These are phyloP conservation scores for Progne subis DNA, from an alignment of 2,113 vertebrate species.

Conservation along the genomic window DNA sequence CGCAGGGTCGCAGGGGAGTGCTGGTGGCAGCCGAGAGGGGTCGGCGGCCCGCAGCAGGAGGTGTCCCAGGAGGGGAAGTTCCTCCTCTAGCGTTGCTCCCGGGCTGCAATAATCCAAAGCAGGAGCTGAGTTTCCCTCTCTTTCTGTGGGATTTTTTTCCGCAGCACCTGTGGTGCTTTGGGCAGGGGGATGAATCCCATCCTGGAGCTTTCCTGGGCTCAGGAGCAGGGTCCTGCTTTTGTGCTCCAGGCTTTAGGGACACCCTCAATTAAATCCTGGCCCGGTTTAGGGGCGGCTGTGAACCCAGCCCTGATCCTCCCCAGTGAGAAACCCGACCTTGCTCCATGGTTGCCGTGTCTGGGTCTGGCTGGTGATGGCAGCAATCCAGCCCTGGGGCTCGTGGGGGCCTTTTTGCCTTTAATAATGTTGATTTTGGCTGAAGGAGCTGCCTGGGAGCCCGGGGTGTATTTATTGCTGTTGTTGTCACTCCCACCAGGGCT, in stretches of 20 bases:
- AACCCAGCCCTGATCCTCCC: not conserved
- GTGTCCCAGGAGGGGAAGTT: not conserved
- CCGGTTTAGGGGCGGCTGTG: not conserved
- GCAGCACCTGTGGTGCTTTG: fast-evolving
- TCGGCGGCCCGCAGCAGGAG: not conserved
- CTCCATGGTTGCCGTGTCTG: fast-evolving
- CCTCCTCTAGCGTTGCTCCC: not conserved
- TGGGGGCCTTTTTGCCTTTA: not conserved
- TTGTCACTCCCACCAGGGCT: not conserved
- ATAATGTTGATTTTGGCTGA: not conserved
- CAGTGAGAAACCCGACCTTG: fast-evolving
- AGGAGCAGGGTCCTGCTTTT: fast-evolving
- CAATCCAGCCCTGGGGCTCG: fast-evolving
- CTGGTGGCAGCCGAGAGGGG: not conserved
- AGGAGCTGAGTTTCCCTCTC: not conserved
- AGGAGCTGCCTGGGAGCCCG: not conserved
- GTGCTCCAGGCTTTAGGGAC: not conserved
- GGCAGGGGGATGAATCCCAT: not conserved
- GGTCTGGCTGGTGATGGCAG: fast-evolving
- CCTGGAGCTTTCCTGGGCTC: fast-evolving
- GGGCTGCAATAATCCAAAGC: not conserved
- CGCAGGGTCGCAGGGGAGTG: not conserved
- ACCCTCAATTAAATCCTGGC: not conserved
- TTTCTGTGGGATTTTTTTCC: not conserved
- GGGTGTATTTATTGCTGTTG: not conserved